These are phyloP conservation scores for Semnopithecus entellus DNA, from an alignment of 2,113 vertebrate genomes.

Conservation along the genomic window DNA sequence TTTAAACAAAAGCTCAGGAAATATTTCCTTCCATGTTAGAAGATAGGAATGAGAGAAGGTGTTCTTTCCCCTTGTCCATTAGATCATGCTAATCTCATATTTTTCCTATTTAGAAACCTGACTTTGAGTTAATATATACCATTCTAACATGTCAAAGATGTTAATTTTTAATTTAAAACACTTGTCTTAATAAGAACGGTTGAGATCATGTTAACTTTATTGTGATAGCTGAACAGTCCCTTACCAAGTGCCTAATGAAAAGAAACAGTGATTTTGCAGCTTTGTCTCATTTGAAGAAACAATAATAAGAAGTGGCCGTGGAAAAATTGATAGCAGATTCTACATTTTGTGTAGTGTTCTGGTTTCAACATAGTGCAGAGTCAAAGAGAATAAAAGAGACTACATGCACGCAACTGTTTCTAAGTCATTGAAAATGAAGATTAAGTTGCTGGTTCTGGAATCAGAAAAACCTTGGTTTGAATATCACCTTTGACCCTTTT, in stretches of 20 bases:
- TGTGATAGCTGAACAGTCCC: conserved; percentile 61
- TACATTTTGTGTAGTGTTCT: conserved; percentile 48
- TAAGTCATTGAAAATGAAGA: neutral
- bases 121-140: conserved; percentile 51
- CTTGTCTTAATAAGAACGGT: conserved; percentile 63
- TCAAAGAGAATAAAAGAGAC: conserved; percentile 10
- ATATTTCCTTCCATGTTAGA: neutral
- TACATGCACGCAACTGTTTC: neutral
- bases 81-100: conserved; percentile 44
- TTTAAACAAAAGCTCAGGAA: conserved; percentile 7
- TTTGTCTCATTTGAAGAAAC: conserved; percentile 66
- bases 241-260: conserved; percentile 62
- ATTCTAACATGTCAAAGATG: conserved; percentile 46
- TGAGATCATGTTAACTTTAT: conserved; percentile 73
- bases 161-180: conserved; percentile 77
- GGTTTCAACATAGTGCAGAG: conserved; percentile 32
- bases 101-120: conserved; percentile 65
- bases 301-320: conserved; percentile 56
- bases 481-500: neutral
- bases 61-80: conserved; percentile 24
- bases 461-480: neutral
- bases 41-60: neutral
- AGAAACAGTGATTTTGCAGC: conserved; percentile 73
- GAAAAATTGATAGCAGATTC: conserved; percentile 78
- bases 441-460: neutral